Evolutionary conservation across 2,113 vertebrate species (phyloP).

Genomic region (Aix galericulata): DNA sequence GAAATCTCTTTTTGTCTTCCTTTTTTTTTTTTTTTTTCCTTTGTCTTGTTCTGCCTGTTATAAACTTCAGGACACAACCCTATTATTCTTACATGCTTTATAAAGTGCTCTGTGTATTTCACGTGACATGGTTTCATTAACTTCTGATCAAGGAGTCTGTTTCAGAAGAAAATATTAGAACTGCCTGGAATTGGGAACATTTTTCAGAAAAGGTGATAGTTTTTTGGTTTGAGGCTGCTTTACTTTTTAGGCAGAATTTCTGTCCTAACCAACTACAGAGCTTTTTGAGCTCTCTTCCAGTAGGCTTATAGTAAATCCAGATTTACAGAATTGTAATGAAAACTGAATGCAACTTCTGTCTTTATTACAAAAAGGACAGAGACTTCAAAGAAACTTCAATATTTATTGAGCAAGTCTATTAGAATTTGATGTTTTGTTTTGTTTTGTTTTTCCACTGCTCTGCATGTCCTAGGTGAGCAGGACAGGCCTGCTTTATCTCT

Average conservation of each 20-base stretch:
- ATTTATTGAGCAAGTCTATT: neutral
- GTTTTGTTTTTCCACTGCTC: neutral
- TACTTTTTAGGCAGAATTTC: constrained; percentile 1
- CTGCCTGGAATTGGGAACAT: neutral
- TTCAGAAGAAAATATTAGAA: constrained; percentile 32
- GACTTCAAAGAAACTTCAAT: neutral
- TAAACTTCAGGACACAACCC: neutral
- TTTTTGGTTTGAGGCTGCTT: constrained; percentile 7
- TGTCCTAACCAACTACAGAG: neutral
- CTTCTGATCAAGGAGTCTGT: constrained; percentile 15
- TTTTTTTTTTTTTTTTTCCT: neutral
- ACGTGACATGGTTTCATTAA: neutral
- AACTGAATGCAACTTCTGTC: neutral
- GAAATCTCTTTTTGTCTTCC: constrained; percentile 32
- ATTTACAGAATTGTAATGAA: constrained; percentile 15
- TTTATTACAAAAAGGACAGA: neutral
- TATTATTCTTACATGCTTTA: constrained; percentile 28
- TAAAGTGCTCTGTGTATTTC: neutral
- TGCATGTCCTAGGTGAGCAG: neutral
- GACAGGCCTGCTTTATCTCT: neutral
- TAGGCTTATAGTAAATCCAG: neutral
- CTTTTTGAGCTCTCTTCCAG: neutral
- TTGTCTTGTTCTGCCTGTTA: neutral
- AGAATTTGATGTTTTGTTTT: neutral
- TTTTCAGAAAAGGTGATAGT: neutral